Conservation (phyloP, 2,113 vertebrate genomes). For the Podarcis raffonei region DNA sequence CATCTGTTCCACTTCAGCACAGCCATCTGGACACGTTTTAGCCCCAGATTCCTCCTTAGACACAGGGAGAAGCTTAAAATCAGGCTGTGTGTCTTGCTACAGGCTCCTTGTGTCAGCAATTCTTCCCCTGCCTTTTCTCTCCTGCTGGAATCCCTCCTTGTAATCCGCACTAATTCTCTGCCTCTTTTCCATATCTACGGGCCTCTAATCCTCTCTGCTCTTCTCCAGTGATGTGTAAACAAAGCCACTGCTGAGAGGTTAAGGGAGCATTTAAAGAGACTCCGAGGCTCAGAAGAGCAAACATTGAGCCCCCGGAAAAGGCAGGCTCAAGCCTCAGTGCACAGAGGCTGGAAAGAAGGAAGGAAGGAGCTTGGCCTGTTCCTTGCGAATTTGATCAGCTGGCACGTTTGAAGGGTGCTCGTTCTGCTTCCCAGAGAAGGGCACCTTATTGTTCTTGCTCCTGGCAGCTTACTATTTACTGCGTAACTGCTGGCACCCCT, state of each 20-base stretch:
- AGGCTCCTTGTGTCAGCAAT: not conserved
- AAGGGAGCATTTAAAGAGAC: not conserved
- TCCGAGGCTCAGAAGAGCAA: conserved; percentile 4
- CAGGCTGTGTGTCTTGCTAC: not conserved
- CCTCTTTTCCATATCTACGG: not conserved
- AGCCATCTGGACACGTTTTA: not conserved
- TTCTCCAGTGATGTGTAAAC: not conserved
- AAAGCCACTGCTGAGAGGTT: not conserved
- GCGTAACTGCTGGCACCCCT: not conserved
- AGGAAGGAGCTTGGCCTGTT: not conserved
- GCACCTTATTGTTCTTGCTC: not conserved
- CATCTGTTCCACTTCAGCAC: not conserved
- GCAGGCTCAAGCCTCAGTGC: not conserved
- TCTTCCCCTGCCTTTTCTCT: not conserved
- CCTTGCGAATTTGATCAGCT: not conserved
- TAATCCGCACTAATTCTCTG: not conserved
- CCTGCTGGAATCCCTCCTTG: not conserved
- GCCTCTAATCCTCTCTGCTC: not conserved
- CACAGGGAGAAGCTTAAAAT: not conserved
- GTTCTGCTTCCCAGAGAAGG: not conserved
- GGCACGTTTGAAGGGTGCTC: not conserved
- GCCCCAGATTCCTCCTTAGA: not conserved
- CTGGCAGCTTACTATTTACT: not conserved
- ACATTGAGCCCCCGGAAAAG: not conserved
- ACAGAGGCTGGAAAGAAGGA: not conserved